Percentiles rank a stretch among this genome's conserved stretches.
phyloP scores from a whole-genome alignment of 2,113 vertebrate species.

The Furnarius figulus region DNA sequence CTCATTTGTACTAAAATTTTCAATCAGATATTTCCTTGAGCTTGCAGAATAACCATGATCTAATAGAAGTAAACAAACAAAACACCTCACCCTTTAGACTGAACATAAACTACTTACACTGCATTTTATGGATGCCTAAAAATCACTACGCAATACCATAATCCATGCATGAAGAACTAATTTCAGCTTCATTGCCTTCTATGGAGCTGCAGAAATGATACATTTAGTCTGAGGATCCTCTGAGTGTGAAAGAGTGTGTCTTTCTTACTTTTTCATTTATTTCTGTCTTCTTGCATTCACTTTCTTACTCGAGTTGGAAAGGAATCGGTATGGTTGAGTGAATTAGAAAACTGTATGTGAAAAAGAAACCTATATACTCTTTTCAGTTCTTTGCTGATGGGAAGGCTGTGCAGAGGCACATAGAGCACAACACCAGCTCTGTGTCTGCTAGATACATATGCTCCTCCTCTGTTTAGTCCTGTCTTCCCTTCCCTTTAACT shows the following conservation, averaged over 20 bases:
- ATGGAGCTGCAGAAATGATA: neutral
- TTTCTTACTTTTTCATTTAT: constrained; percentile 2
- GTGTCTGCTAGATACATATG: neutral
- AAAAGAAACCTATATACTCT: neutral
- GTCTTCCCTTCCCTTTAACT: neutral
- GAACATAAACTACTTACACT: neutral
- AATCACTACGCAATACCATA: neutral
- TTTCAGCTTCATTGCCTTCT: constrained; percentile 30
- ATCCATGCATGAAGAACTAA: constrained; percentile 19
- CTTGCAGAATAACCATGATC: neutral
- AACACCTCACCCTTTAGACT: neutral
- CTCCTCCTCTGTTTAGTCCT: neutral
- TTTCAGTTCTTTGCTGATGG: neutral
- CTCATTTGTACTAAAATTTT: neutral
- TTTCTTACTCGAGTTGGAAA: neutral
- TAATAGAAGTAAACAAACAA: neutral
- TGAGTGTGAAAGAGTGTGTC: neutral
- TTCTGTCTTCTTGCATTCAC: neutral
- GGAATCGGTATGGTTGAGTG: neutral
- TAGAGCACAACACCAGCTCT: neutral
- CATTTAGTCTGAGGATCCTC: neutral
- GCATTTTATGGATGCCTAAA: constrained; percentile 25
- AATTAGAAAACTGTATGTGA: neutral
- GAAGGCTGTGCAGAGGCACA: neutral
- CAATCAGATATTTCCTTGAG: neutral